Conservation (phyloP, 2,888 invertebrate species). For the Caenorhabditis sp. region DNA sequence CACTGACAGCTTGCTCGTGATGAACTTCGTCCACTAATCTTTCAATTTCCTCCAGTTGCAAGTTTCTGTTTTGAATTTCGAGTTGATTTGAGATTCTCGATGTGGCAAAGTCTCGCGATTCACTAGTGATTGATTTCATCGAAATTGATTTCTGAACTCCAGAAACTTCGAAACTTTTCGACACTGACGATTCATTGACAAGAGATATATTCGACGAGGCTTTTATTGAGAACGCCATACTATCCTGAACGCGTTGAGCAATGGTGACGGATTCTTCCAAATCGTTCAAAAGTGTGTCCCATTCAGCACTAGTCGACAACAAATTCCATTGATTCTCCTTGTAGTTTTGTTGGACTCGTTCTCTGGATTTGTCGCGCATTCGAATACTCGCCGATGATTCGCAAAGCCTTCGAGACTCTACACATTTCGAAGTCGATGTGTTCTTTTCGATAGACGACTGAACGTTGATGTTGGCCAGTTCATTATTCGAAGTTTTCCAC, state of each 20-base stretch:
- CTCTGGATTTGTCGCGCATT: conserved; percentile 42
- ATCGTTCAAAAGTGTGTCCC: conserved; percentile 57
- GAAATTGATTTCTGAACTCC: conserved; percentile 34
- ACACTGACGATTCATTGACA: conserved; percentile 18
- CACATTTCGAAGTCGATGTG: conserved; percentile 18
- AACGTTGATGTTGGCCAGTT: conserved; percentile 9
- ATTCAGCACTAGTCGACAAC: conserved; percentile 50
- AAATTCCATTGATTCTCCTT: conserved; percentile 52
- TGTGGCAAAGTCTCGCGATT: conserved; percentile 24
- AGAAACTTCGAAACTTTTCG: conserved; percentile 5
- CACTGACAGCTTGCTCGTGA: conserved; percentile 39
- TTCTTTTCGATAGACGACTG: conserved; percentile 21
- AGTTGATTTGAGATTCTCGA: conserved; percentile 22
- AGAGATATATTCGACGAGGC: conserved; percentile 30
- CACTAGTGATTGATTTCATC: conserved; percentile 14
- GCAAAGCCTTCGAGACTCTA: conserved; percentile 14
- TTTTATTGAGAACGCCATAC: conserved; percentile 37
- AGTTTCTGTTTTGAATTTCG: conserved; percentile 29
- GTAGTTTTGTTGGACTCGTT: conserved; percentile 44
- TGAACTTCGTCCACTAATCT: conserved; percentile 50
- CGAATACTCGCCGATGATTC: conserved; percentile 33
- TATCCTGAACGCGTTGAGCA: conserved; percentile 48
- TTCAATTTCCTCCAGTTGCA: conserved; percentile 49
- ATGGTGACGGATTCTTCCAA: conserved; percentile 55
- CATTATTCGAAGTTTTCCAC: conserved; percentile 24